Evolutionary conservation across 2,797 vertebrate species (phyloP).

Genomic region (Chanos chanos): DNA sequence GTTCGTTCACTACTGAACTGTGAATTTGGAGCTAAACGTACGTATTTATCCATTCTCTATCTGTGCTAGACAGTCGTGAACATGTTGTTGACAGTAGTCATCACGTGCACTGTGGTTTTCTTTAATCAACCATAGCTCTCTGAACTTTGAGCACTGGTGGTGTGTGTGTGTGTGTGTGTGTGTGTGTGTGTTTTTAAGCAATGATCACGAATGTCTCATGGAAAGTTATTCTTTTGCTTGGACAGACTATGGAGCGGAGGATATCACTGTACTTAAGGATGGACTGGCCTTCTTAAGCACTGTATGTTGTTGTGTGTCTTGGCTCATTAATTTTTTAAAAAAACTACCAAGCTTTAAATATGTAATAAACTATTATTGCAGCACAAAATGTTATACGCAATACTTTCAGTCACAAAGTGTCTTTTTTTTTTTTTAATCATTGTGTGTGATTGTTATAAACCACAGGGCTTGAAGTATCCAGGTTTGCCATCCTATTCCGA

Average conservation of each 20-base stretch:
- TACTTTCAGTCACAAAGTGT: not conserved
- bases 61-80: not conserved
- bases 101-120: not conserved
- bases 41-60: no score
- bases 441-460: not conserved
- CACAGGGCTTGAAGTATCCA: conserved; percentile 81
- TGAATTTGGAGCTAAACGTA: no score
- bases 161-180: not conserved
- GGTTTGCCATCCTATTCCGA: conserved; percentile 59
- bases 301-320: conserved; percentile 67
- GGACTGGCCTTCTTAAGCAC: conserved; percentile 85
- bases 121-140: not conserved
- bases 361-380: not conserved
- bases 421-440: not conserved
- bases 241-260: conserved; percentile 77
- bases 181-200: not conserved
- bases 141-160: not conserved
- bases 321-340: no score
- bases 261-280: conserved; percentile 81
- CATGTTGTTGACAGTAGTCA: not conserved
- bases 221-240: conserved; percentile 8
- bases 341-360: not conserved
- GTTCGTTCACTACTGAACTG: no score
- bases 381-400: not conserved
- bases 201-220: not conserved